Evolutionary conservation across 2,113 vertebrate genomes (phyloP).

Genomic region (Xiphias gladius): DNA sequence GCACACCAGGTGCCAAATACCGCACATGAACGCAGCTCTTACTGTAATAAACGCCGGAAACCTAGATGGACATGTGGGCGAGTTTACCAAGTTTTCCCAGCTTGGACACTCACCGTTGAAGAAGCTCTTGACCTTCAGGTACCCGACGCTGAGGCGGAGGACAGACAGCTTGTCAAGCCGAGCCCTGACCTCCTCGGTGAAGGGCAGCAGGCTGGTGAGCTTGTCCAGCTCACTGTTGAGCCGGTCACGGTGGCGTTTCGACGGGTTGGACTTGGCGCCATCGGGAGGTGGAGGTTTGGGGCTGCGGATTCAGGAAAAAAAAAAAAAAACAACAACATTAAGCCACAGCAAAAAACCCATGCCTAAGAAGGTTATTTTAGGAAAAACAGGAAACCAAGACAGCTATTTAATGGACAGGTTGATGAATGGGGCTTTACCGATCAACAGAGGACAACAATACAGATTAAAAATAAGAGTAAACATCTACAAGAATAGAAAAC

Average conservation of each 20-base stretch:
- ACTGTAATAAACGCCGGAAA: no score
- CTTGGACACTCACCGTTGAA: conserved; percentile 83
- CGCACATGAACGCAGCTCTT: no score
- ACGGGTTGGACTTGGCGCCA: conserved; percentile 88
- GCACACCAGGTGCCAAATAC: no score
- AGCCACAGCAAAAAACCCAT: background rate
- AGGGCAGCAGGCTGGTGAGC: conserved; percentile 88
- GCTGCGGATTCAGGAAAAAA: conserved; percentile 55
- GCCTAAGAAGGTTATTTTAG: no score
- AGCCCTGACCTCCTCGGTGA: conserved; percentile 83
- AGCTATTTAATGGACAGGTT: no score
- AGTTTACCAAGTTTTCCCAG: no score
- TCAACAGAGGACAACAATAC: background rate
- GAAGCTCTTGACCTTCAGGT: conserved; percentile 89
- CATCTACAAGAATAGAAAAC: no score
- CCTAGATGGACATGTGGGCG: no score
- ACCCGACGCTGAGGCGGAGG: conserved; percentile 88
- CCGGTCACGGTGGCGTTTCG: conserved; percentile 87
- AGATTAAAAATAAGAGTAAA: no score
- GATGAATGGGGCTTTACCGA: no score
- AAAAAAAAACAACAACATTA: background rate
- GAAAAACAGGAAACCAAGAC: no score
- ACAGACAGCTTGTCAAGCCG: conserved; percentile 89
- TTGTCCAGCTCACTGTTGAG: conserved; percentile 88
- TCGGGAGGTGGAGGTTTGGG: conserved; percentile 79